phyloP scores from a whole-genome alignment of 2,797 vertebrate species.

The Pseudochromis fuscus region DNA sequence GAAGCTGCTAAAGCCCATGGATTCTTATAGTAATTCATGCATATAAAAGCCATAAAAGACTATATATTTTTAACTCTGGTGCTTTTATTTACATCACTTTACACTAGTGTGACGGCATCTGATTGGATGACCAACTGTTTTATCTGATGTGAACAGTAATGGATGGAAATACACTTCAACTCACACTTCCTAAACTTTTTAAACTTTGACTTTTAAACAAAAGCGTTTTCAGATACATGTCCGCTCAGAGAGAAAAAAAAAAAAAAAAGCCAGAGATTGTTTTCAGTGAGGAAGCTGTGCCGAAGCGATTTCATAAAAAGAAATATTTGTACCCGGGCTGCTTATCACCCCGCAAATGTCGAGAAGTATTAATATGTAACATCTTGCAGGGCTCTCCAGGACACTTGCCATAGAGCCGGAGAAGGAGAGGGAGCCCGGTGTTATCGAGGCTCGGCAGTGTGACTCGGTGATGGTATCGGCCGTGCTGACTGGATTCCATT shows the following conservation, averaged over 20 bases:
- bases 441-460: constrained; percentile 80
- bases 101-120: no score
- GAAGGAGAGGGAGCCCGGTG: constrained; percentile 66
- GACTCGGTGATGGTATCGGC: constrained; percentile 80
- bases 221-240: constrained; percentile 55
- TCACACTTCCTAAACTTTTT: no score
- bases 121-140: no score
- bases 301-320: constrained; percentile 69
- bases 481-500: constrained; percentile 83
- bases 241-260: no score
- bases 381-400: constrained; percentile 78
- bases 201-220: no score
- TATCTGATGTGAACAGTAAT: no score
- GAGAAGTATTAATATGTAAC: constrained; percentile 85
- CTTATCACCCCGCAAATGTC: constrained; percentile 80
- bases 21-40: no score
- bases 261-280: constrained; percentile 64
- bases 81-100: no score
- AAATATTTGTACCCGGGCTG: constrained; percentile 68
- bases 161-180: no score
- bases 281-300: constrained; percentile 48
- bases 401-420: constrained; percentile 73
- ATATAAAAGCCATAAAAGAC: no score
- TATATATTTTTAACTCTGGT: no score
- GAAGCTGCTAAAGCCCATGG: no score